Evolutionary conservation across 2,888 invertebrate genomes (phyloP).

Genomic region (Iselma pallidipennis): DNA sequence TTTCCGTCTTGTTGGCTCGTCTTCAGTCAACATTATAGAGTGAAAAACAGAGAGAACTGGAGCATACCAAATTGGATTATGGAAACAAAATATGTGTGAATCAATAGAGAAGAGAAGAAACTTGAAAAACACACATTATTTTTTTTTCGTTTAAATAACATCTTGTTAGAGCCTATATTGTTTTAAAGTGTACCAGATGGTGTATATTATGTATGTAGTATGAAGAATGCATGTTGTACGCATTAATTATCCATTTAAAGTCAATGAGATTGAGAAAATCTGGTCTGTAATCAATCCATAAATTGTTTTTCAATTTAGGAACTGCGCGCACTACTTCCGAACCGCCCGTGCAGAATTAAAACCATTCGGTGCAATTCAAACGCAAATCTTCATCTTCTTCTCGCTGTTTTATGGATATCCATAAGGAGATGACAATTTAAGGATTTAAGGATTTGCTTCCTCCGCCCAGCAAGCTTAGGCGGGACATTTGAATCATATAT

Average conservation of each 20-base stretch:
- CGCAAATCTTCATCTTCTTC: too few species aligned
- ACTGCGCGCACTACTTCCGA: too few species aligned
- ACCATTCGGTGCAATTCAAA: too few species aligned
- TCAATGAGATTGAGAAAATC: neutral
- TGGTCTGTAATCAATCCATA: neutral
- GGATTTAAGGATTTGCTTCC: too few species aligned
- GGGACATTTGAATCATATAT: too few species aligned
- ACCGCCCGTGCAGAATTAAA: too few species aligned
- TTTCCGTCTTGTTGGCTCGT: neutral
- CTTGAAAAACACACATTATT: neutral
- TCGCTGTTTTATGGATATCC: too few species aligned
- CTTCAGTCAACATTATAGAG: neutral
- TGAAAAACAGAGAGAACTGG: neutral
- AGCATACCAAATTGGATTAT: neutral
- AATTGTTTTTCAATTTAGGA: too few species aligned
- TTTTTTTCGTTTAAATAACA: neutral
- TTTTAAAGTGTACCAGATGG: slow-evolving; percentile 13
- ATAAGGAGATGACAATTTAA: too few species aligned
- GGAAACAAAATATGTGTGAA: neutral
- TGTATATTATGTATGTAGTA: slow-evolving; percentile 7
- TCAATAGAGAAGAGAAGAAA: neutral
- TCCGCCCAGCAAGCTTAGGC: too few species aligned
- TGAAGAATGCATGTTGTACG: neutral
- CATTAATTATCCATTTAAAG: slow-evolving; percentile 11
- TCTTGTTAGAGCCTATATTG: neutral